Evolutionary conservation across 2,888 invertebrate genomes (phyloP).

Genomic region (Pollenia griseotomentosa): DNA sequence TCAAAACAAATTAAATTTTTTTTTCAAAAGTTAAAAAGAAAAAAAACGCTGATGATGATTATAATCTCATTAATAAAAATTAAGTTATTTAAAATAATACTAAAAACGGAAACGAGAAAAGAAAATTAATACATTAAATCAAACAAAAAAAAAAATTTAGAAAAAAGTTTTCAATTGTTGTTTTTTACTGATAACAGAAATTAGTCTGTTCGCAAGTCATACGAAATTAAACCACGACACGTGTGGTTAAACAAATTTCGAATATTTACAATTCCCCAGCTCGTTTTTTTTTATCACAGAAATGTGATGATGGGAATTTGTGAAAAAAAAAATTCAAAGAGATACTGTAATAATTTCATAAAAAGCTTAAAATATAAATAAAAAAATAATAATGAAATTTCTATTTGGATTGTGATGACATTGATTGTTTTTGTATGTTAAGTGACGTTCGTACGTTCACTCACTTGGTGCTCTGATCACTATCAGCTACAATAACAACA

Average conservation of each 20-base stretch:
- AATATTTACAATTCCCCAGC: slow-evolving; percentile 18
- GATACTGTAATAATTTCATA: slow-evolving; percentile 56
- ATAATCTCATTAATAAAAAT: slow-evolving; percentile 69
- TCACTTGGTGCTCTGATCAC: slow-evolving; percentile 36
- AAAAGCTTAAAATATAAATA: slow-evolving; percentile 9
- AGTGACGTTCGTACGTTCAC: slow-evolving; percentile 30
- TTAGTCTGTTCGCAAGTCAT: slow-evolving; percentile 66
- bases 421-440: slow-evolving; percentile 44
- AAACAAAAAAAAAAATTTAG: neutral
- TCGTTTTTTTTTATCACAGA: neutral
- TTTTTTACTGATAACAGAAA: slow-evolving; percentile 67
- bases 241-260: slow-evolving; percentile 74
- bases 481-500: slow-evolving; percentile 45
- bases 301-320: slow-evolving; percentile 58
- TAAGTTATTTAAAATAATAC: slow-evolving; percentile 53
- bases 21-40: slow-evolving; percentile 6
- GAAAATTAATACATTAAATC: slow-evolving; percentile 30
- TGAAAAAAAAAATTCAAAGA: neutral
- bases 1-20: slow-evolving; percentile 50
- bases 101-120: neutral
- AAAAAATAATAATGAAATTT: slow-evolving; percentile 47
- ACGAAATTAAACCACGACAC: slow-evolving; percentile 78
- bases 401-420: slow-evolving; percentile 52
- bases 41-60: slow-evolving; percentile 52
- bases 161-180: slow-evolving; percentile 65